Evolutionary conservation across 2,888 invertebrate species (phyloP), one percentile per base, ranked within the genome.

Genomic region (Diaprepes abbreviatus): DNA sequence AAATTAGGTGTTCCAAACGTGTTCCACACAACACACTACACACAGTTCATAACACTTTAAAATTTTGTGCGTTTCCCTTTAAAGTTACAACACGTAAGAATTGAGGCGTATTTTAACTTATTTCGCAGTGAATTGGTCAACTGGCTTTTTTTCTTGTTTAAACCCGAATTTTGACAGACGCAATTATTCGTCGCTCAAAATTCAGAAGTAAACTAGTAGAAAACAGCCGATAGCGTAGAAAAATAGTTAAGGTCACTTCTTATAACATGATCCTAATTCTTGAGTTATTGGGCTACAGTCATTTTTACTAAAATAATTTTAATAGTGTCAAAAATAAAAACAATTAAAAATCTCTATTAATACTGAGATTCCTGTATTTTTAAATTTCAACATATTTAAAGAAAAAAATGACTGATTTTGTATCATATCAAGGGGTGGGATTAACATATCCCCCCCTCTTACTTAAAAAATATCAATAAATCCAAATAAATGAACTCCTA

Each of bases 261-360:
- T 48, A 2, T 10, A 1, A 48, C 21, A 14, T 4, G 12, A 17
- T 40, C 17, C 16, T 17, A 40, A 24, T 24, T 6, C 7, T 14
- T 48, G 24, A 24, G 28, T 24, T 1, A n/a, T n/a, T n/a, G n/a
- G n/a, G 5, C 3, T 24, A 19, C 28, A 48, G 28, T 48, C 40
- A 40, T 40, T 40, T 16, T 17, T 17, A 16, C 9, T 3, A 40
- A 3, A 2, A n/a, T n/a, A 16, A 17, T 1, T 17, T 40, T 19
- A 3, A 19, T 21, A 43, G n/a, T n/a, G 21, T 33, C 33, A 33
- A 28, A 28, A 50, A 14, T 21, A 48, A 31, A 50, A 31, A 50
- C 28, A 50, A 14, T 16, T 9, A 16, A 50, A 48, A 50, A 31
- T 50, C 48, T 50, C 48, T 9, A 28, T n/a, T 50, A 31, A 50